A percentile compares a stretch with the other conserved stretches of the same genome.
Evolutionary conservation across 2,113 vertebrate genomes (phyloP).

Genomic region (Thamnaconus septentrionalis): DNA sequence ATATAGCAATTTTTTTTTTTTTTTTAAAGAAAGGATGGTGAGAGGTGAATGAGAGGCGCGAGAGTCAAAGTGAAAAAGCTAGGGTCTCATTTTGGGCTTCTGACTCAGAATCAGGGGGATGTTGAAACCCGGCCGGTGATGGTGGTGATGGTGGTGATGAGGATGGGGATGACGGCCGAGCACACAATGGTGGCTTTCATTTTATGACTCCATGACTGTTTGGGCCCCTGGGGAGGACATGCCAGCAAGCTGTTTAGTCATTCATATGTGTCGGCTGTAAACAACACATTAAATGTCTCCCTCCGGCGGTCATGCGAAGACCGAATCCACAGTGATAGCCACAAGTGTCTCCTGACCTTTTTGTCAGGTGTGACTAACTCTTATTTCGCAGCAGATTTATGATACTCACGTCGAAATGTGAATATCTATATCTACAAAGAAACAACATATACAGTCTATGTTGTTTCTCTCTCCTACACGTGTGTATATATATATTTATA

Average conservation of each 20-base stretch:
- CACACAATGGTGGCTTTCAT: slow-evolving; percentile 68
- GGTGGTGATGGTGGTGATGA: slow-evolving; percentile 49
- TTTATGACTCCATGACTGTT: slow-evolving; percentile 44
- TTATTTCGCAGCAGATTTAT: too few species aligned
- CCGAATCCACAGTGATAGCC: slow-evolving; percentile 5
- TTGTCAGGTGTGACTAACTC: too few species aligned
- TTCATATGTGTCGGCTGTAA: slow-evolving; percentile 34
- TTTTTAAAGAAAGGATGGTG: not conserved
- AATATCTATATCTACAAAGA: too few species aligned
- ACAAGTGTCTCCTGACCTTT: slow-evolving; percentile 2
- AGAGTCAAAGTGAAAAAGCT: not conserved
- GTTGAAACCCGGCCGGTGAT: slow-evolving; percentile 23
- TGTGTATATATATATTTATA: too few species aligned
- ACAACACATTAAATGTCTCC: too few species aligned
- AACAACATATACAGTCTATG: too few species aligned
- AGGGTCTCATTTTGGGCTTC: not conserved
- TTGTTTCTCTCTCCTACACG: too few species aligned
- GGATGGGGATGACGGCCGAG: slow-evolving; percentile 51
- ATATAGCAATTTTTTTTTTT: too few species aligned
- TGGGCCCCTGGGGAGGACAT: slow-evolving; percentile 52
- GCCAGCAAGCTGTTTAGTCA: slow-evolving; percentile 59
- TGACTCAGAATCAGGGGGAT: slow-evolving; percentile 47
- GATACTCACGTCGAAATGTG: too few species aligned
- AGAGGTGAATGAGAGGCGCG: not conserved
- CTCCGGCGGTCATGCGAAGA: not conserved